A percentile compares a stretch with the other conserved stretches of the same genome.
Conservation (phyloP, 2,113 vertebrate genomes). For the Ptychochromis oligacanthus region DNA sequence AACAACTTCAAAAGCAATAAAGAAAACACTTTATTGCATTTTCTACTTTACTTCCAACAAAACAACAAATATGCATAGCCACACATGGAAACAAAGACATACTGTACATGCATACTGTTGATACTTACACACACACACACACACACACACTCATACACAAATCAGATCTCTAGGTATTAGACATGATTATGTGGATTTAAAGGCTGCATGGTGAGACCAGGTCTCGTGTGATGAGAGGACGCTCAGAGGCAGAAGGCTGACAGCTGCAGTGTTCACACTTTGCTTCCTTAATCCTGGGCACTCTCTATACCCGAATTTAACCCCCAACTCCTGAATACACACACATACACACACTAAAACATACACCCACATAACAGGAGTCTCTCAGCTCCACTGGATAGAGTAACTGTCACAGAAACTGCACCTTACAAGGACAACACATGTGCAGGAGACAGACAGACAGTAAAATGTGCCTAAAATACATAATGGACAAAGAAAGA, state of each 20-base stretch:
- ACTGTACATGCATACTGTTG: neutral
- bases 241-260: constrained; percentile 52
- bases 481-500: neutral
- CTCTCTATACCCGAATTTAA: constrained; percentile 30
- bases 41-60: neutral
- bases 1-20: neutral
- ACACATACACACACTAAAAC: neutral
- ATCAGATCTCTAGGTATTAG: constrained; percentile 53
- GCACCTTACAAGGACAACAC: neutral
- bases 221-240: constrained; percentile 50
- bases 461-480: neutral
- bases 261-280: constrained; percentile 66
- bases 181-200: constrained; percentile 65
- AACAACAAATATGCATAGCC: neutral
- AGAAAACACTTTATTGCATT: constrained; percentile 5
- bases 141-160: neutral
- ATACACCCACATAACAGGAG: constrained; percentile 12
- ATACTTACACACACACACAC: neutral
- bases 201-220: constrained; percentile 27
- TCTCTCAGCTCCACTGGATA: constrained; percentile 14
- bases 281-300: constrained; percentile 52
- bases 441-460: neutral
- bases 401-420: constrained; percentile 5
- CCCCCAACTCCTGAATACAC: constrained; percentile 12
- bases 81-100: constrained; percentile 18